Conservation (phyloP, 2,888 invertebrate species). For the Odontomyia ornata region DNA sequence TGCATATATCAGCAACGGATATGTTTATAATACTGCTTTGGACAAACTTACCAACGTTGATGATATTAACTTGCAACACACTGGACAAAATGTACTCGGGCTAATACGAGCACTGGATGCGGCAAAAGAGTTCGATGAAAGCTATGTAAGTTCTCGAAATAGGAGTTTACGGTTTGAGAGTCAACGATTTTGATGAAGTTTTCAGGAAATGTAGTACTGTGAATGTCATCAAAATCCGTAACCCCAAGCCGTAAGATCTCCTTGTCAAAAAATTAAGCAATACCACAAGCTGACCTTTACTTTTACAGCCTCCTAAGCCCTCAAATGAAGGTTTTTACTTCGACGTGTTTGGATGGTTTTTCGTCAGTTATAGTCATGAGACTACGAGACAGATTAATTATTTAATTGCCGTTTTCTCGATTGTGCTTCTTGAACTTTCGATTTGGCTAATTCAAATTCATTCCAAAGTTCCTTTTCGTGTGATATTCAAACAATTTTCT, state of each 20-base stretch:
- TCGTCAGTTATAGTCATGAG: too few relatives aligned
- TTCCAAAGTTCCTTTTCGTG: slow-evolving; percentile 55
- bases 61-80: slow-evolving; percentile 76
- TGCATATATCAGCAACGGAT: slow-evolving; percentile 79
- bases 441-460: slow-evolving; percentile 56
- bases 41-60: slow-evolving; percentile 72
- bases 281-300: too few relatives aligned
- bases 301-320: too few relatives aligned
- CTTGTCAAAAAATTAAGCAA: too few relatives aligned
- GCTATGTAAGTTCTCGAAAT: slow-evolving; percentile 56
- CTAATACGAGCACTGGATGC: slow-evolving; percentile 66
- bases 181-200: too few relatives aligned
- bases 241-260: too few relatives aligned
- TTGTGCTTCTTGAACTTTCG: slow-evolving; percentile 57
- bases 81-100: slow-evolving; percentile 75
- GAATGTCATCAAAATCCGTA: too few relatives aligned
- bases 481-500: slow-evolving; percentile 54
- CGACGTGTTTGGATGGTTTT: too few relatives aligned
- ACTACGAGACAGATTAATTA: too few relatives aligned
- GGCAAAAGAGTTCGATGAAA: slow-evolving; percentile 58
- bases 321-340: too few relatives aligned
- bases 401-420: too few relatives aligned
- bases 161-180: too few relatives aligned
- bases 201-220: background rate
- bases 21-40: slow-evolving; percentile 79